phyloP scores from a whole-genome alignment of 2,888 invertebrate genomes.

The Hofmannophila pseudospretella region DNA sequence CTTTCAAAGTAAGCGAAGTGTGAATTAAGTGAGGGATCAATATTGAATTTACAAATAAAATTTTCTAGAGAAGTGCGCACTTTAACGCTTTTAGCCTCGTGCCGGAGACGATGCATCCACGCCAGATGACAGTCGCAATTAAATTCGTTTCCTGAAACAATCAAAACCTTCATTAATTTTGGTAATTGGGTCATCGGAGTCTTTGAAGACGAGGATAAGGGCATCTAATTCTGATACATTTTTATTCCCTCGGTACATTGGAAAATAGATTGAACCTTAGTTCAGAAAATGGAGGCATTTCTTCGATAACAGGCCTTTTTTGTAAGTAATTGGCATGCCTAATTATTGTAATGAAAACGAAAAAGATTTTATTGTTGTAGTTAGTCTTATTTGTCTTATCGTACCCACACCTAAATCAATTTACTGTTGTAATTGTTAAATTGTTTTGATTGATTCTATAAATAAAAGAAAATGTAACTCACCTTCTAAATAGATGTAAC shows the following conservation, averaged over 20 bases:
- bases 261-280: conserved; percentile 4
- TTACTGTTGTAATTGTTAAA: no score
- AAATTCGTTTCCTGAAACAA: conserved; percentile 87
- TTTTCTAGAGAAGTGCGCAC: conserved; percentile 84
- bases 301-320: no score
- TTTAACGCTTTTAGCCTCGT: conserved; percentile 85
- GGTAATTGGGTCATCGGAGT: conserved; percentile 37
- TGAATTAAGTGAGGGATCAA: conserved; percentile 53
- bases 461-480: conserved; percentile 58
- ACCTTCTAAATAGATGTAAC: conserved; percentile 88
- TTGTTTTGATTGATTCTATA: not conserved
- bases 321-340: no score
- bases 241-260: conserved; percentile 24
- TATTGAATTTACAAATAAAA: conserved; percentile 83
- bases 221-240: conserved; percentile 32
- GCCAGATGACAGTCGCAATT: conserved; percentile 90
- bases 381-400: no score
- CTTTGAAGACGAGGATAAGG: conserved; percentile 20
- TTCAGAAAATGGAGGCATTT: conserved; percentile 5
- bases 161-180: conserved; percentile 38
- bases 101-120: conserved; percentile 87
- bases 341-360: no score
- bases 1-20: conserved; percentile 65
- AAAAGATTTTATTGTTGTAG: no score
- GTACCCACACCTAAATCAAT: no score